A percentile compares a stretch with the other conserved stretches of the same genome.
Evolutionary conservation across 2,797 vertebrate genomes (phyloP).

Genomic region (Enteromius paludinosus): DNA sequence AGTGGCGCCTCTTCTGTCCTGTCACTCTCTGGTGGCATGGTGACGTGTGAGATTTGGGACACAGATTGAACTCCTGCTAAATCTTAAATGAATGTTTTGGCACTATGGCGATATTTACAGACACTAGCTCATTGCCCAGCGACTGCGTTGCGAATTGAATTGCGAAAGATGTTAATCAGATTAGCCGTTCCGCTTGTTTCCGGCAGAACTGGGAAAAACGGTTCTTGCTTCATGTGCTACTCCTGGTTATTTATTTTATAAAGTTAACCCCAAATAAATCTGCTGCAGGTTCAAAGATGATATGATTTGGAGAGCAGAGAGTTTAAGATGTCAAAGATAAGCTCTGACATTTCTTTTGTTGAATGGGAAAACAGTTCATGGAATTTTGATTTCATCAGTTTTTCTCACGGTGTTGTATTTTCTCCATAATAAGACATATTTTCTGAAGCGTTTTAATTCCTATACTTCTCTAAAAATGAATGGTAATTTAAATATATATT

Average conservation of each 20-base stretch:
- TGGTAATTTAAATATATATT: neutral
- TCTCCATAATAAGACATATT: neutral
- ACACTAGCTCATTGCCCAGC: constrained; percentile 41
- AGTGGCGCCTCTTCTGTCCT: constrained; percentile 35
- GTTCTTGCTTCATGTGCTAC: constrained; percentile 25
- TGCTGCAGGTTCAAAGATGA: constrained; percentile 40
- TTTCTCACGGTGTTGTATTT: neutral
- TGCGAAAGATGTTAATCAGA: constrained; percentile 51
- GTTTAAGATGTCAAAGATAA: constrained; percentile 56
- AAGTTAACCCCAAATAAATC: constrained; percentile 45
- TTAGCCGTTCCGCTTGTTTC: constrained; percentile 50
- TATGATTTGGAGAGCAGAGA: constrained; percentile 39
- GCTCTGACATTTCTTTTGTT: constrained; percentile 42
- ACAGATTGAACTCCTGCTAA: constrained; percentile 46
- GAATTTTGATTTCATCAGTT: neutral
- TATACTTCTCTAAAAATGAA: neutral
- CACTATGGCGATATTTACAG: constrained; percentile 48
- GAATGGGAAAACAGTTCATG: constrained; percentile 1
- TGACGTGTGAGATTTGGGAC: constrained; percentile 34
- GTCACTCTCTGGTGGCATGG: constrained; percentile 48
- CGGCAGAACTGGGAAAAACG: constrained; percentile 31
- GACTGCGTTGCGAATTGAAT: constrained; percentile 35
- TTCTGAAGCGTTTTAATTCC: neutral
- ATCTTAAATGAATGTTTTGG: constrained; percentile 54
- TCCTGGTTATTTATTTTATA: constrained; percentile 44